Conservation (phyloP, 2,113 vertebrate species). For the Corythaeola cristata region DNA sequence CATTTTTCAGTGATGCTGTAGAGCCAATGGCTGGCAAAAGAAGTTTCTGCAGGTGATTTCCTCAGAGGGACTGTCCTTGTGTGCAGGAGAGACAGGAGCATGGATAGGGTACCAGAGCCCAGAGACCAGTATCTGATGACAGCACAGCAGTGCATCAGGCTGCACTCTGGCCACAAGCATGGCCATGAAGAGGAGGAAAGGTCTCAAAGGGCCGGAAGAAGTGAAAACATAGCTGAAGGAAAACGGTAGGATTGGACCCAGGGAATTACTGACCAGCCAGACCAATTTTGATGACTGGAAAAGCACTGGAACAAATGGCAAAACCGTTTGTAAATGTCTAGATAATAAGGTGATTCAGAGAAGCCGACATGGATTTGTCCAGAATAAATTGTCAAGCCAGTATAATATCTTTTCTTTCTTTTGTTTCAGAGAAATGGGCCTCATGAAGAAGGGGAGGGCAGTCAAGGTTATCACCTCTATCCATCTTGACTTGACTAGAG, state of each 20-base stretch:
- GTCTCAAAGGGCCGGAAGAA: background rate
- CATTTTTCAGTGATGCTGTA: background rate
- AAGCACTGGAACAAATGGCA: background rate
- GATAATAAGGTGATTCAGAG: constrained; percentile 9
- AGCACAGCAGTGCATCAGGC: background rate
- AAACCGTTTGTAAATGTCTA: background rate
- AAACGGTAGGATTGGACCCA: background rate
- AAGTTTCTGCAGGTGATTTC: background rate
- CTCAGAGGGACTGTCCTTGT: background rate
- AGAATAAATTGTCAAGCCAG: constrained; percentile 13
- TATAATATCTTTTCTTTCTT: background rate
- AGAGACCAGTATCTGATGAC: background rate
- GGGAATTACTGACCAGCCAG: background rate
- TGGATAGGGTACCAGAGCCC: background rate
- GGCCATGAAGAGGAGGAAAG: background rate
- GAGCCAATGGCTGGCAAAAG: background rate
- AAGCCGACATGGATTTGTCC: background rate
- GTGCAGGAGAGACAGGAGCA: background rate
- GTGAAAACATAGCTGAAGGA: background rate
- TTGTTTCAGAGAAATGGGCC: background rate
- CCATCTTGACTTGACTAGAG: constrained; percentile 7
- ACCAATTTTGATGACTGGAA: background rate
- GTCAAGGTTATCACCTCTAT: constrained; percentile 1
- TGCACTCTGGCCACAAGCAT: background rate
- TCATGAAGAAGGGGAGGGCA: background rate